Conservation (phyloP, 2,888 invertebrate genomes). For the Caenorhabditis sp. region DNA sequence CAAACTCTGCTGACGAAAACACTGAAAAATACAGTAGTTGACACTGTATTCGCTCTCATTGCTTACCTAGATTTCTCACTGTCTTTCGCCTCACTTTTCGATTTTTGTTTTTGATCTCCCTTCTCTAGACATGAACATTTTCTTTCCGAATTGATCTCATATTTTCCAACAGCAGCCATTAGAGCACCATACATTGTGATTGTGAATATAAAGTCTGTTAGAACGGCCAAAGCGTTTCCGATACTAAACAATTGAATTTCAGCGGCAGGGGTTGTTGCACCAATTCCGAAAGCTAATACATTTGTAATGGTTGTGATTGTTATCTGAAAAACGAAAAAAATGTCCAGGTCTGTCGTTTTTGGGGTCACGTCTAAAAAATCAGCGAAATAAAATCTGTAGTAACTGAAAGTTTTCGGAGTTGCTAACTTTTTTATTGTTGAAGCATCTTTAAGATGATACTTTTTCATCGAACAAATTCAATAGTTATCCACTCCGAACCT, state of each 20-base stretch:
- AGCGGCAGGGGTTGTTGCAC: conserved; percentile 66
- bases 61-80: background rate
- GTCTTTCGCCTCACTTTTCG: background rate
- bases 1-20: conserved; percentile 28
- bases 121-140: conserved; percentile 7
- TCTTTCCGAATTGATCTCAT: conserved; percentile 36
- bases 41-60: no score
- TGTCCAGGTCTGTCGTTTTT: background rate
- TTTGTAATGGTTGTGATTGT: conserved; percentile 69
- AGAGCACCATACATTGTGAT: conserved; percentile 64
- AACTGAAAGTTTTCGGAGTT: no score
- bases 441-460: no score
- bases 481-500: no score
- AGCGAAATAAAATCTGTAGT: no score
- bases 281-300: conserved; percentile 58
- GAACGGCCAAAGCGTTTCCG: conserved; percentile 66
- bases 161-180: conserved; percentile 63
- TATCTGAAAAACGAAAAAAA: conserved; percentile 32
- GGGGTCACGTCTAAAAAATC: no score
- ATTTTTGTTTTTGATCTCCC: background rate
- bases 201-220: conserved; percentile 61
- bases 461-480: no score
- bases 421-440: no score
- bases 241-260: conserved; percentile 69
- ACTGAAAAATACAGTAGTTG: background rate